A percentile compares a stretch with the other conserved stretches of the same genome.
Evolutionary conservation across 2,888 invertebrate species (phyloP).

Genomic region (Lasius fuliginosus): DNA sequence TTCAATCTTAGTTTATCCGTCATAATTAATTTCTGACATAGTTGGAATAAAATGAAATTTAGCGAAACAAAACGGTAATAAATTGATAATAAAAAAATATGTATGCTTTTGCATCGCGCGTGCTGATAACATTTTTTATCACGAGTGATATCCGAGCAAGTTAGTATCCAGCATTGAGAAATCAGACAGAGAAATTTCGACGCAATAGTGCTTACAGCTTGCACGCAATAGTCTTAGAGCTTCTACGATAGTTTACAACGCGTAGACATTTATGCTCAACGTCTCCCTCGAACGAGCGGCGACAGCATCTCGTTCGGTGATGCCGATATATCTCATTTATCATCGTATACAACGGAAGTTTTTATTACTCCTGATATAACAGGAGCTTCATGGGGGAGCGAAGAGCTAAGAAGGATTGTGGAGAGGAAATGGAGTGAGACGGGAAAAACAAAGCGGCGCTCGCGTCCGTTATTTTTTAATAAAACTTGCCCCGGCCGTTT

Average conservation of each 20-base stretch:
- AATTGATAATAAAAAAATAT: background rate
- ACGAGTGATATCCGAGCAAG: slow-evolving; percentile 53
- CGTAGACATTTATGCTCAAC: slow-evolving; percentile 2
- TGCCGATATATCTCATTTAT: slow-evolving; percentile 48
- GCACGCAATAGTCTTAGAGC: slow-evolving; percentile 24
- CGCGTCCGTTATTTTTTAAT: slow-evolving; percentile 66
- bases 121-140: slow-evolving; percentile 48
- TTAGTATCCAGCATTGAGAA: slow-evolving; percentile 57
- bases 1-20: slow-evolving; percentile 29
- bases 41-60: background rate
- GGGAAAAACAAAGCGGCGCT: slow-evolving; percentile 52
- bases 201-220: slow-evolving; percentile 48
- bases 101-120: slow-evolving; percentile 18
- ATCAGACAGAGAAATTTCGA: slow-evolving; percentile 21
- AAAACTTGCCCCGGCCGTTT: slow-evolving; percentile 57
- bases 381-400: background rate
- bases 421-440: slow-evolving; percentile 53
- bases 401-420: slow-evolving; percentile 9
- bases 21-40: background rate
- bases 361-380: slow-evolving; percentile 40
- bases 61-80: background rate
- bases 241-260: slow-evolving; percentile 49
- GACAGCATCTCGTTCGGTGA: slow-evolving; percentile 8
- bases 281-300: background rate
- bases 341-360: slow-evolving; percentile 43